Evolutionary conservation across 2,797 vertebrate species (phyloP).

Genomic region (Euphonia xanthogaster): DNA sequence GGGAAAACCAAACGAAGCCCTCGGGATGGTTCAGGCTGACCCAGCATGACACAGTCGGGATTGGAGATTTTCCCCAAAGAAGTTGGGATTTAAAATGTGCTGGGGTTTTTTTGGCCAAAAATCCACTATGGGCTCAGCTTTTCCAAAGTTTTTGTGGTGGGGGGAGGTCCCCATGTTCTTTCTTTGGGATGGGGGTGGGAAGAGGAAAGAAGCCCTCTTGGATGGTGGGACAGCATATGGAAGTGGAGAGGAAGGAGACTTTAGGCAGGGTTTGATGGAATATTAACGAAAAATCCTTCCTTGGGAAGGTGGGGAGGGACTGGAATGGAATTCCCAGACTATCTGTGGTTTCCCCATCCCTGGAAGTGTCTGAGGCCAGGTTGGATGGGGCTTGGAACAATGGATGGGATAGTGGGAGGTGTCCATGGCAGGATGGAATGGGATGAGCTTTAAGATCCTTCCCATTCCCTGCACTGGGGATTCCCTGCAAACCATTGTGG

Average conservation of each 20-base stretch:
- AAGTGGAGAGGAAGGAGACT: neutral
- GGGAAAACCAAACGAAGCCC: neutral
- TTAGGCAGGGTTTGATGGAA: neutral
- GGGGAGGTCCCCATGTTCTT: neutral
- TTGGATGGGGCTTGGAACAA: neutral
- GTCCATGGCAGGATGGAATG: neutral
- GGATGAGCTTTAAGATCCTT: neutral
- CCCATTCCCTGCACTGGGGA: neutral
- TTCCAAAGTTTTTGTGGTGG: neutral
- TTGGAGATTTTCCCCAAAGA: neutral
- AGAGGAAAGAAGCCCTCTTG: neutral
- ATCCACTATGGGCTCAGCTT: neutral
- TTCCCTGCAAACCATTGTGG: neutral
- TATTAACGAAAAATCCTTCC: neutral
- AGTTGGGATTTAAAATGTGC: neutral
- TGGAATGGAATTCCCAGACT: neutral
- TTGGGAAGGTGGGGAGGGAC: neutral
- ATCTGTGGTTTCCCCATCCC: neutral
- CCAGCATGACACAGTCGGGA: neutral
- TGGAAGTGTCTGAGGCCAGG: too few species aligned
- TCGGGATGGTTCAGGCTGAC: neutral
- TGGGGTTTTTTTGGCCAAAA: neutral
- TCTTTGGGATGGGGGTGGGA: neutral
- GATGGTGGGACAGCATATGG: fast-evolving
- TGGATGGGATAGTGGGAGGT: neutral